Evolutionary conservation across 2,797 vertebrate genomes (phyloP), one percentile per base, ranked within the genome.

Genomic region (Sebastes diaconus): DNA sequence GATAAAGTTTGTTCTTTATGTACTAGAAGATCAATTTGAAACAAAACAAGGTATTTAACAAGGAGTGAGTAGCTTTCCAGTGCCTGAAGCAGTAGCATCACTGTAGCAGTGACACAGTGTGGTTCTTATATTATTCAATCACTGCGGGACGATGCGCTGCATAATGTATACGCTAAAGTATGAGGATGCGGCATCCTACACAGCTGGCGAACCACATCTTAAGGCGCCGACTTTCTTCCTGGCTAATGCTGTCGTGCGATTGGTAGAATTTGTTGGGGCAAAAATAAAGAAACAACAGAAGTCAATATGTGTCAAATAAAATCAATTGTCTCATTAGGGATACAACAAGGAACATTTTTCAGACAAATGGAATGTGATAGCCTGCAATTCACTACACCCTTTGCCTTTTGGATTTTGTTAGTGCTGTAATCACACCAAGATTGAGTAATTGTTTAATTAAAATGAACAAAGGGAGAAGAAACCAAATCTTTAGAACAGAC

Each of bases 241-340:
- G 29, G 32, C 50, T 71, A 39, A 54, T 29, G 60, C 70, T 55
- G 74, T 60, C 50, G 73, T 64, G 67, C 46, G 79, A 69, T 75
- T 5, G 10, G 39, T 70, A n/a, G 72, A 82, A 73, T 83, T 84
- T 81, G 66, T 64, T 52, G 0, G 57, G 75, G 72, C 69, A 88
- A 87, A 87, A 88, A 91, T 86, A 80, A 87, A 85, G 73, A 84
- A 86, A 87, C 84, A 83, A 77, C 64, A 54, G 13, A 74, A 72
- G 73, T 91, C 84, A 89, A 85, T 92, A 83, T 66, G 55, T 80
- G 84, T 86, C 84, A 86, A 81, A 87, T 84, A 84, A 90, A 92
- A 89, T 90, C 86, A 81, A 90, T 90, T n/a, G 64, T 72, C 84
- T 89, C 80, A 91, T 88, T 90, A 88, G 68, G 52, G 67, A 68